Evolutionary conservation across 30 jellyfish, hydroid and myxozoan genomes (phyloP).

Genomic region (Hydra vulgaris): DNA sequence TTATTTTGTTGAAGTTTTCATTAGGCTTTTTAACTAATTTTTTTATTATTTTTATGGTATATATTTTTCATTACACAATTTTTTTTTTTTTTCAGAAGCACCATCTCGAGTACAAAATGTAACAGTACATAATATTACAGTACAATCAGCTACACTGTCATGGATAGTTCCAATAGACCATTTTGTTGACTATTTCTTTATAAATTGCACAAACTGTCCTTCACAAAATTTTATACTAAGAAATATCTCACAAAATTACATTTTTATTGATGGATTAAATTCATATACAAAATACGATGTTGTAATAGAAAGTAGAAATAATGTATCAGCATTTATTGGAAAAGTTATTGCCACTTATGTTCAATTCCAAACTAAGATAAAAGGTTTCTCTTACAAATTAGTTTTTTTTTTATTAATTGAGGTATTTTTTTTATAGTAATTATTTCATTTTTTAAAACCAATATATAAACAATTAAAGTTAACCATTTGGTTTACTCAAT

Average conservation of each 20-base stretch:
- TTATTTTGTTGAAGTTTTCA: too few relatives aligned
- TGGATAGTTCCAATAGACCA: neutral
- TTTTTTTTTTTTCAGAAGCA: slow-evolving; percentile 19
- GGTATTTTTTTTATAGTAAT: slow-evolving; percentile 6
- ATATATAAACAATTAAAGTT: neutral
- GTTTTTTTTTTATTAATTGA: too few relatives aligned
- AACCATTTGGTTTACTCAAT: too few relatives aligned
- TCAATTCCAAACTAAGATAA: slow-evolving; percentile 33
- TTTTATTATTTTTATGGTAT: neutral
- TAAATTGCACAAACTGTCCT: neutral
- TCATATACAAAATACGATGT: slow-evolving; percentile 20
- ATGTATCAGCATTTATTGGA: slow-evolving; percentile 45
- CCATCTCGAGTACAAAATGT: slow-evolving; percentile 16
- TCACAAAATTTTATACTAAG: neutral
- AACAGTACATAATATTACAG: neutral
- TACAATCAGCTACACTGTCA: neutral
- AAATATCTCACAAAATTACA: neutral
- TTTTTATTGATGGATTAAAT: slow-evolving; percentile 16
- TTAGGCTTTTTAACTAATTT: neutral
- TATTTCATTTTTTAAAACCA: neutral
- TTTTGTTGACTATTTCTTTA: neutral
- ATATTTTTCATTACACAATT: neutral
- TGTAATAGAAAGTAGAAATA: slow-evolving; percentile 25
- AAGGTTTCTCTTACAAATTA: too few relatives aligned
- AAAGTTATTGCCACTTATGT: neutral